Evolutionary conservation across 2,113 vertebrate genomes (phyloP), one percentile per base, ranked within the genome.

Genomic region (Rhea americana): DNA sequence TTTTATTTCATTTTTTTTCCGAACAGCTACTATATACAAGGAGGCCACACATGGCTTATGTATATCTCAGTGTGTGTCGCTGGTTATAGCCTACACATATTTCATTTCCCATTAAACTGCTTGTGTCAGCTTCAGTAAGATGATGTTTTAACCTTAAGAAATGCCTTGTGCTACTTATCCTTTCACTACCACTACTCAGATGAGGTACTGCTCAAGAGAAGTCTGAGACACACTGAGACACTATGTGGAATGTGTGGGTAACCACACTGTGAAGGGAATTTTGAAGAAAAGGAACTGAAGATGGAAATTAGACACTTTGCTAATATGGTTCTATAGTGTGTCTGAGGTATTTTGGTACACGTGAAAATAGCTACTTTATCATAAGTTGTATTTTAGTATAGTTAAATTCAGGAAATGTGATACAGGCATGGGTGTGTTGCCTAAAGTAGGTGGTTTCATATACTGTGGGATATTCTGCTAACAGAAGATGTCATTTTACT

Each of bases 221-320:
- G 6, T 53, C 32, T 47, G 41, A 24, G 9, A 11, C 8, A 9
- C 1, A 0, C 9, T 0, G 0, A 8, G 5, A 14, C 41, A 87
- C 53, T 61, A 18, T 24, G 20, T 3, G 3, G 32, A 10, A 4
- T 6, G 2, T 51, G 19, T 53, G 12, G 70, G 21, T n/a, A 75
- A 41, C 37, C 37, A 62, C 15, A 30, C 2, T 43, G 84, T 68
- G 39, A 47, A 79, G 41, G 25, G 63, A 45, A 1, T 71, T 70
- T 70, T 76, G 72, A 90, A 51, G 58, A 48, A 61, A 83, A 48
- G 25, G 28, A 90, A 37, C n/a, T 67, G 47, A 82, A 94, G 17
- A 25, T 45, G 30, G 30, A 85, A 19, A 7, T 71, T 45, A 82
- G 71, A 43, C 30, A 15, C 61, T 56, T 17, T 26, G 47, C 7